Evolutionary conservation across 2,888 invertebrate species (phyloP), one percentile per base, ranked within the genome.

Genomic region (Amorpha juglandis): DNA sequence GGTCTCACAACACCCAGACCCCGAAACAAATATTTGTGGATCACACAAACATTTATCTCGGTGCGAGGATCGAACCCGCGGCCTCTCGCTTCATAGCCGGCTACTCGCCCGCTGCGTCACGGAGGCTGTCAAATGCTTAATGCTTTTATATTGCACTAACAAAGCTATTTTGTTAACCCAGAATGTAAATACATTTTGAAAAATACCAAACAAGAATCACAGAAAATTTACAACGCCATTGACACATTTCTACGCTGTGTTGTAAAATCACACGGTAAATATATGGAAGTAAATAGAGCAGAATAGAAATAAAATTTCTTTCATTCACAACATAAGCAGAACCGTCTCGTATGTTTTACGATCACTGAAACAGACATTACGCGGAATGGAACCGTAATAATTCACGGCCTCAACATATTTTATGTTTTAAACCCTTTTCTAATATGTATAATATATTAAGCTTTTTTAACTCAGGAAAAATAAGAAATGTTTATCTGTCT

Each of bases 281-380:
- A 19, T 19, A 50, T 50, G 0, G 50, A 16, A 16, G 19, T 6
- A 7, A 48, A 48, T 16, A 6, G 16, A 48, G 16, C n/a, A n/a
- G 53, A 35, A 53, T 33, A 35, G 14, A 35, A 55, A 55, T 55
- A 16, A 55, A 55, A 9, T 8, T 33, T 38, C 6, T 63, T 16
- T 48, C 35, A 50, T 48, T 63, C 63, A 48, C 1, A 27, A 27
- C 27, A 27, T 4, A 27, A 27, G 27, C 27, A 27, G 27, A 27
- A 27, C 27, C 4, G 1, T 27, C 27, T 27, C 27, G 27, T 27
- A 47, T 63, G 33, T 63, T 48, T 63, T 48, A 63, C 63, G 63
- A 50, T 48, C 35, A 63, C 63, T 63, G 63, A 63, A 63, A 63
- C 35, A 50, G 50, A 63, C 63, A 47, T 63, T 16, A 63, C 33